Evolutionary conservation across 37 sponge, comb jelly and placozoan species (phyloP), one percentile per base, ranked within the genome.

Genomic region (Corticium candelabrum): DNA sequence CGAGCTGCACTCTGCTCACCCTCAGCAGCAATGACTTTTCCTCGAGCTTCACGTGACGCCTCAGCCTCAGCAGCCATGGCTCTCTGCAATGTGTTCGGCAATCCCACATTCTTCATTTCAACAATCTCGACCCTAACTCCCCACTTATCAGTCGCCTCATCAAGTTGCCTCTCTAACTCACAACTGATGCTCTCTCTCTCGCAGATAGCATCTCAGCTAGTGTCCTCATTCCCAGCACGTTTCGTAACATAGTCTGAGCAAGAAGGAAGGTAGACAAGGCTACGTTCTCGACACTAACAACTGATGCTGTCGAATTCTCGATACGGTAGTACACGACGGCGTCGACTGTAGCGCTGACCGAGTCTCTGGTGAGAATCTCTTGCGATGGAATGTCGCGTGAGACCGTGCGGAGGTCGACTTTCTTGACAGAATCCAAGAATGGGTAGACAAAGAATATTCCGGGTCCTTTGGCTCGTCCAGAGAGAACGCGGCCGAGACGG

Each of bases 61-160:
- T 96, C 96, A 32, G 96, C 96, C 74, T 96, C 96, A 39, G 93
- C 90, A 40, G 96, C 96, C 93, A 96, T 92, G 67, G 96, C 86
- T 32, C 96, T 35, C 82, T 93, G 93, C 68, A 96, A 84, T 29
- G 79, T 79, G 11, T 41, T 43, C 1, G 96, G 96, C 3, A 96
- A 68, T 37, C 87, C 82, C 27, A 96, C 93, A 81, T 96, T 93
- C 77, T 96, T 96, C 41, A 95, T 78, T 84, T 90, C 96, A 39
- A 95, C 96, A 37, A 88, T 77, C 78, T 86, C 84, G 37, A 96
- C 96, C 78, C 87, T 89, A 36, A 96, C 88, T 30, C 96, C 96
- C 93, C 93, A 96, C 1, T 85, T 85, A 41, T 96, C 96, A 41
- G 96, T 92, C 68, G 93, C 90, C 30, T 68, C 71, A 68, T 96